Conservation (phyloP, 2,888 invertebrate species). For the Acrobasis suavella region DNA sequence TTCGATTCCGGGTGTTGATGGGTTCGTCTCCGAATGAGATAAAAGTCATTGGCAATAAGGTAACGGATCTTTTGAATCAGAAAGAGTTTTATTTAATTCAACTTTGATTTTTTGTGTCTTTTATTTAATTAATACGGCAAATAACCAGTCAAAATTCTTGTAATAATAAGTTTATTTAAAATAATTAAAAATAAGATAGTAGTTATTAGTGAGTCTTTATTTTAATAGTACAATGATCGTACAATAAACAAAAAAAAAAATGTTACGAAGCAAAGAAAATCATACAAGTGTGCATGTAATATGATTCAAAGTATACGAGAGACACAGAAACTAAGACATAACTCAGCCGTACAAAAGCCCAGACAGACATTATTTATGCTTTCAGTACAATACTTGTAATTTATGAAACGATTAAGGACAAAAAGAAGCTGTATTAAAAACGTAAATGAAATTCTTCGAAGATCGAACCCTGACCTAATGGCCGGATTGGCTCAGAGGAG, state of each 20-base stretch:
- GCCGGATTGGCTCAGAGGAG: slow-evolving; percentile 2
- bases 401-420: slow-evolving; percentile 17
- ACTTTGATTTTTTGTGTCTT: neutral
- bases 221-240: too few relatives aligned
- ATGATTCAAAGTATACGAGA: neutral
- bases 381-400: slow-evolving; percentile 15
- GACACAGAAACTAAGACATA: neutral
- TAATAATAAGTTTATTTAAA: too few relatives aligned
- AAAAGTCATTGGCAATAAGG: slow-evolving; percentile 12
- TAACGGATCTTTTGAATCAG: neutral
- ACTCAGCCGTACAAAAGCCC: neutral
- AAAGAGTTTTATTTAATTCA: neutral
- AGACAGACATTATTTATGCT: neutral
- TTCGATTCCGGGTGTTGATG: slow-evolving; percentile 12
- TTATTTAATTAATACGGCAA: too few relatives aligned
- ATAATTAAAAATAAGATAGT: too few relatives aligned
- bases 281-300: neutral
- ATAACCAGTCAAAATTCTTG: too few relatives aligned
- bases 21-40: slow-evolving; percentile 18
- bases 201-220: too few relatives aligned
- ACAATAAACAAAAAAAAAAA: too few relatives aligned
- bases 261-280: too few relatives aligned
- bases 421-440: slow-evolving; percentile 19
- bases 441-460: slow-evolving; percentile 19
- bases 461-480: slow-evolving; percentile 19